These are phyloP conservation scores for Euura lappo DNA, from an alignment of 1,140 invertebrate genomes.

Conservation along the genomic window DNA sequence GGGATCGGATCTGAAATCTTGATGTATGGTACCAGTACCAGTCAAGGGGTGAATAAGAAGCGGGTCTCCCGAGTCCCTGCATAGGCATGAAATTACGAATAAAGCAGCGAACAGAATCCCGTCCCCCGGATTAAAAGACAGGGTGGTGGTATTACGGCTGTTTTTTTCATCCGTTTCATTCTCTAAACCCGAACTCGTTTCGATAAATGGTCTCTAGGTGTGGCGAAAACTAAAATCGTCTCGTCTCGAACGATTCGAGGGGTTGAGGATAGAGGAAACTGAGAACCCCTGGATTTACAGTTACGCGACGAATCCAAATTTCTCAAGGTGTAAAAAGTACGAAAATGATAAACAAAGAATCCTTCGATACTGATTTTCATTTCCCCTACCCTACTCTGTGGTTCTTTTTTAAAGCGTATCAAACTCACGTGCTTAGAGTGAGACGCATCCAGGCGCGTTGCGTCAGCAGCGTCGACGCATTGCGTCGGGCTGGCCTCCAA, in stretches of 20 bases:
- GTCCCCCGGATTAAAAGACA: conserved; percentile 29
- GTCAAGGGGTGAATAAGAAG: conserved; percentile 12
- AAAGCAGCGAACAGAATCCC: too few relatives aligned
- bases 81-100: conserved; percentile 16
- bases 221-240: too few relatives aligned
- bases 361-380: too few relatives aligned
- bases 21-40: conserved; percentile 20
- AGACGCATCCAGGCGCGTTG: conserved; percentile 64
- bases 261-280: background rate
- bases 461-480: conserved; percentile 64
- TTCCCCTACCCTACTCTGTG: too few relatives aligned
- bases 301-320: background rate
- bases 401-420: background rate
- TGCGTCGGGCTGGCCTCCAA: conserved; percentile 61
- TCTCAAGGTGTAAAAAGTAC: background rate
- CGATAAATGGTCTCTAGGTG: too few relatives aligned
- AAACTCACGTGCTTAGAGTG: conserved; percentile 61
- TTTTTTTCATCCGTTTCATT: background rate
- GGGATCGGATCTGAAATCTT: conserved; percentile 23
- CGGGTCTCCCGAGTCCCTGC: conserved; percentile 2
- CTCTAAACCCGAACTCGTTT: too few relatives aligned
- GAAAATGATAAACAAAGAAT: too few relatives aligned
- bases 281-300: background rate
- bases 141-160: background rate
- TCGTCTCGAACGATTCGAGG: background rate